phyloP scores from a whole-genome alignment of 2,888 invertebrate species.

The Pecten maximus region DNA sequence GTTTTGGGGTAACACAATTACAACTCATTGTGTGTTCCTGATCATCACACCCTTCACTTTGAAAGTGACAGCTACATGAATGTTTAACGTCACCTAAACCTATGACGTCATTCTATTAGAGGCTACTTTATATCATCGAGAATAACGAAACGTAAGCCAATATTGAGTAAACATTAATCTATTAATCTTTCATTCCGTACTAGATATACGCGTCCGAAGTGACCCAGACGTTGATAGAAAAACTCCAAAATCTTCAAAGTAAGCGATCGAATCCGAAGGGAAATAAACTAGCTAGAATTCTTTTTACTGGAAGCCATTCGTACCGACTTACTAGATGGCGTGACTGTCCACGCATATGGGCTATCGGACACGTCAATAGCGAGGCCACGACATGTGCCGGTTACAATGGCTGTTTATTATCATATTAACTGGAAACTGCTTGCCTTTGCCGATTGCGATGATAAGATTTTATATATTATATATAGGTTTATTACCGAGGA shows the following conservation, averaged over 20 bases:
- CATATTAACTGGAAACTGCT: background rate
- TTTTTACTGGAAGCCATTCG: background rate
- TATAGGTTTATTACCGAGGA: background rate
- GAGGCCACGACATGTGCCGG: background rate
- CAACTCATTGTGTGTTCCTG: too few species aligned
- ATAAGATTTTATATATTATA: conserved; percentile 9
- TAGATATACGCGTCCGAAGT: background rate
- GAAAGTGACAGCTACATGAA: background rate
- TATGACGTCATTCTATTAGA: background rate
- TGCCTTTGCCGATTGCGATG: background rate
- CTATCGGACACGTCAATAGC: background rate
- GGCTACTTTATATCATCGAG: background rate
- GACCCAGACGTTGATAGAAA: background rate
- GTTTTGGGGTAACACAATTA: too few species aligned
- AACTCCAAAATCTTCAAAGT: background rate
- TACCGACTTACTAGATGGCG: background rate
- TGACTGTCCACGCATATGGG: background rate
- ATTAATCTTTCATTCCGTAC: background rate
- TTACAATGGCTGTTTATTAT: background rate
- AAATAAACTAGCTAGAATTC: background rate
- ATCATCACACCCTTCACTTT: background rate
- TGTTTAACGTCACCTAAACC: background rate
- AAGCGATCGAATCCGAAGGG: background rate
- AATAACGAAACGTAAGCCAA: background rate
- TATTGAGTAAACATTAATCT: background rate